Evolutionary conservation across 1,140 invertebrate genomes (phyloP).

Genomic region (Zaprionus davidi): DNA sequence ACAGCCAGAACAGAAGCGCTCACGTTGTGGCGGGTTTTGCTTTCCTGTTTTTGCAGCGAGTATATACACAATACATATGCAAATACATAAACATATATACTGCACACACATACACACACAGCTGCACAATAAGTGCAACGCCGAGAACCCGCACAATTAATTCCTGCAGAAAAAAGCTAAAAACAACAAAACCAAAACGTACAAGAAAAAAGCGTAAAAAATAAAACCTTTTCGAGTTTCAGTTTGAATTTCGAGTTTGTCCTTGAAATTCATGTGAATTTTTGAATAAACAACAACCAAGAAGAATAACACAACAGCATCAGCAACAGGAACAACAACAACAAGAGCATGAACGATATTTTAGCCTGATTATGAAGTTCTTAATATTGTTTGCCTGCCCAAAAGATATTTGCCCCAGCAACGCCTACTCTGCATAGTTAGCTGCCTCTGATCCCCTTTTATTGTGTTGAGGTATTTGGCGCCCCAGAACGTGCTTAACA

Average conservation of each 20-base stretch:
- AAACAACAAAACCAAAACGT: slow-evolving; percentile 23
- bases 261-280: slow-evolving; percentile 82
- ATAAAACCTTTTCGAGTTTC: slow-evolving; percentile 31
- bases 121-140: slow-evolving; percentile 49
- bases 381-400: slow-evolving; percentile 6
- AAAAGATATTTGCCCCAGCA: slow-evolving; percentile 5
- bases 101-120: not conserved
- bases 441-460: not conserved
- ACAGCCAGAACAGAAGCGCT: slow-evolving; percentile 42
- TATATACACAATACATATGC: slow-evolving; percentile 19
- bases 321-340: slow-evolving; percentile 22
- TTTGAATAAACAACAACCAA: slow-evolving; percentile 57
- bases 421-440: slow-evolving; percentile 10
- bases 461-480: slow-evolving; percentile 1
- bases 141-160: slow-evolving; percentile 77
- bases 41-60: slow-evolving; percentile 29
- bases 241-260: slow-evolving; percentile 57
- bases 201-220: slow-evolving; percentile 37
- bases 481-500: slow-evolving; percentile 46
- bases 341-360: slow-evolving; percentile 16
- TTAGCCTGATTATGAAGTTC: slow-evolving; percentile 18
- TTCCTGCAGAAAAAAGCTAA: slow-evolving; percentile 50
- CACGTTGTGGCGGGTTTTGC: slow-evolving; percentile 64
- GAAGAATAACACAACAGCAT: not conserved
- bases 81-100: not conserved